Conservation (phyloP, 2,797 vertebrate genomes). For the Notoglanidium macrostoma region DNA sequence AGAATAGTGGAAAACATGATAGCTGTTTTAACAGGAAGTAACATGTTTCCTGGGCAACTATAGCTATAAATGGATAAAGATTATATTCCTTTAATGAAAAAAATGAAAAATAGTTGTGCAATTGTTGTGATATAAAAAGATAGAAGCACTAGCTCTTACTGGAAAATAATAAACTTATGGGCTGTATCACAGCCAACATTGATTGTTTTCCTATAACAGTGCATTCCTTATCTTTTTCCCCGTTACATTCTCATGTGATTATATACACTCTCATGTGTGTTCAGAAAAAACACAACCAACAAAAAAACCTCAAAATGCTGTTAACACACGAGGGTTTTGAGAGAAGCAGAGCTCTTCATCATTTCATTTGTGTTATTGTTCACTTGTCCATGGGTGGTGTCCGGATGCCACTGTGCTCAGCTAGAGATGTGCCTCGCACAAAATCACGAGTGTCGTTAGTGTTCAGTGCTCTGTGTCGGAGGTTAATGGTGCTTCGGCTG, state of each 20-base stretch:
- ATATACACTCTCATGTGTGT: not conserved
- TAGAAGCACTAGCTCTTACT: not conserved
- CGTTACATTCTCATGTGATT: not conserved
- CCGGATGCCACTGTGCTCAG: slow-evolving; percentile 45
- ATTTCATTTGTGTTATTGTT: slow-evolving; percentile 54
- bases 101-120: not conserved
- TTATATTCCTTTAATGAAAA: not conserved
- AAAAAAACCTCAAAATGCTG: slow-evolving; percentile 35
- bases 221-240: not conserved
- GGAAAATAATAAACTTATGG: not conserved
- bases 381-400: slow-evolving; percentile 58
- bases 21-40: not conserved
- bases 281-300: not conserved
- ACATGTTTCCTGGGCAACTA: not conserved
- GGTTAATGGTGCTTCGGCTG: slow-evolving; percentile 59
- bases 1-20: not conserved
- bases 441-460: slow-evolving; percentile 65
- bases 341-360: slow-evolving; percentile 57
- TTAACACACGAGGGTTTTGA: slow-evolving; percentile 46
- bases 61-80: not conserved
- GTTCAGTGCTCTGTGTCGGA: slow-evolving; percentile 57
- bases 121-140: not conserved
- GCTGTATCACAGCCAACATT: not conserved
- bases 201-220: not conserved
- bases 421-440: slow-evolving; percentile 39